Percentiles rank a stretch among this genome's conserved stretches.
Evolutionary conservation across 2,113 vertebrate genomes (phyloP).

Genomic region (Trematocara nigrifrons): DNA sequence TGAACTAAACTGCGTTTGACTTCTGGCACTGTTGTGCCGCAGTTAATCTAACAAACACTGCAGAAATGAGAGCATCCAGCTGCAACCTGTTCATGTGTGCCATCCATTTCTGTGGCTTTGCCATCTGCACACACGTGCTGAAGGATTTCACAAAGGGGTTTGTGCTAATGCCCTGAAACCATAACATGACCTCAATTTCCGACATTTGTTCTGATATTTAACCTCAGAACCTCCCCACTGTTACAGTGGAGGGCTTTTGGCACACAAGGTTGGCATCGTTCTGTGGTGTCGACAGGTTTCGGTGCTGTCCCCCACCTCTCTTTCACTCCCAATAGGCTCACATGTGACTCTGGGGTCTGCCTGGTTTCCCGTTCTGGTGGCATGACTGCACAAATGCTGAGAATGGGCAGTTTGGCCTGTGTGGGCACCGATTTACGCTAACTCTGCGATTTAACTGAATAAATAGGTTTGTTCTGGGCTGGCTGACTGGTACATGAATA

Average conservation of each 20-base stretch:
- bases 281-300: constrained; percentile 13
- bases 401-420: constrained; percentile 48
- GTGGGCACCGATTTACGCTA: constrained; percentile 47
- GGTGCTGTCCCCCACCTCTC: not conserved
- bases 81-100: not conserved
- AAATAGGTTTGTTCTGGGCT: constrained; percentile 31
- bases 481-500: constrained; percentile 17
- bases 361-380: constrained; percentile 21
- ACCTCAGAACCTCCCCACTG: not conserved
- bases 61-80: not conserved
- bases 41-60: not conserved
- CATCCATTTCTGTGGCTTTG: not conserved
- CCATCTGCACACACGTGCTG: constrained; percentile 28
- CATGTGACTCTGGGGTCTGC: constrained; percentile 27
- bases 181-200: constrained; percentile 12
- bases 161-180: not conserved
- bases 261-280: constrained; percentile 17
- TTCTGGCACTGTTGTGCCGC: not conserved
- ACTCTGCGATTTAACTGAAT: constrained; percentile 56
- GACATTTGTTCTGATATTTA: constrained; percentile 25
- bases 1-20: not conserved
- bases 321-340: not conserved
- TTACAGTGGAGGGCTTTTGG: not conserved
- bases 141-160: not conserved
- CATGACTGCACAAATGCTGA: constrained; percentile 60